Base-by-base conservation (phyloP, 2,113 vertebrate genomes). In the Aramus guarauna region DNA sequence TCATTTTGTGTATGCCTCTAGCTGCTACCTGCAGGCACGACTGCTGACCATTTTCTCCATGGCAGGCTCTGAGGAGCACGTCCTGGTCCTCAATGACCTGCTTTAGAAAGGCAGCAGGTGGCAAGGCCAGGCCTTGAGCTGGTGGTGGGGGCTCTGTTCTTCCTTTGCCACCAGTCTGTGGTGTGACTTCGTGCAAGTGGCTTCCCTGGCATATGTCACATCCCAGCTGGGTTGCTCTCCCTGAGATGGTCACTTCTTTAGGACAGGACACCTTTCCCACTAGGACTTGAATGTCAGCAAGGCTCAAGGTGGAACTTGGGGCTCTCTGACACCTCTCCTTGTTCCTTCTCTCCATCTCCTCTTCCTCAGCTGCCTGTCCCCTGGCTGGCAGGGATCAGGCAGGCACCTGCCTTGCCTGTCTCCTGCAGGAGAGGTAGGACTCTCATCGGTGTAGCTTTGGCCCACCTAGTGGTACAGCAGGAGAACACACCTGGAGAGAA, bases 401-500 rank as follows among this genome's bases (percentile, higher is more conserved):
- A 58, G 60, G 7, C 60, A 88, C 68, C 79, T 92, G 85, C 73
- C 47, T 76, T 41, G 17, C 13, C 55, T 6, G 3, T 17, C 9
- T 77, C 24, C 68, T 34, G 63, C 48, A n/a, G 75, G 13, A 78
- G 27, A 10, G 21, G 47, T 68, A 67, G 55, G 47, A 5, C 64
- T 85, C 78, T 83, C 63, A 87, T 6, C 4, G 37, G 89, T 92
- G 94, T 94, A 37, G 87, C 96, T 96, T 29, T 96, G 95, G 85
- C 94, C 93, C 95, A 92, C 95, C 96, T 96, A 96, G 96, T 23
- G 96, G 94, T 88, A 5, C 79, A 32, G 78, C 41, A 15, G 67
- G 66, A 96, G 93, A 97, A 94, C 45, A 39, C 76, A 82, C 64
- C 47, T 32, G 39, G 3, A 1, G 52, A 53, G 53, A 2, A 67